phyloP scores from a whole-genome alignment of 2,797 vertebrate species.

The Mycteria americana region DNA sequence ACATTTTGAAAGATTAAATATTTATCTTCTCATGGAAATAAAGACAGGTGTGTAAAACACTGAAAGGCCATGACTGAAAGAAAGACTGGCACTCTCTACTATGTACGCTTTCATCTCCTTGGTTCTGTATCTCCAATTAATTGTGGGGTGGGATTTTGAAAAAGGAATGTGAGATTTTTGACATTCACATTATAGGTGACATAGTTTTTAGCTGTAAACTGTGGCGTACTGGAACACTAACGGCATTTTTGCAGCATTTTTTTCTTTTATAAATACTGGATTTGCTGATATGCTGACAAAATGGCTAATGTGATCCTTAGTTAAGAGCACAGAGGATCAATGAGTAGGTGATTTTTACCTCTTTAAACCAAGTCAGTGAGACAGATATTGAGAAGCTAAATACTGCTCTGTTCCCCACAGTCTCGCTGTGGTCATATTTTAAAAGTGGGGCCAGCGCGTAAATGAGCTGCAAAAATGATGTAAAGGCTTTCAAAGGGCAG shows the following conservation, averaged over 20 bases:
- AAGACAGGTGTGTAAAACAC: background rate
- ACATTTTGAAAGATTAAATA: background rate
- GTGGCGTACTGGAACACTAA: background rate
- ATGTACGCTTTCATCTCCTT: background rate
- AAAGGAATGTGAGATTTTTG: background rate
- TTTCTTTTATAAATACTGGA: background rate
- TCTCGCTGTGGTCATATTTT: conserved; percentile 23
- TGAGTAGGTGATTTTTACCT: conserved; percentile 33
- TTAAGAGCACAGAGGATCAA: background rate
- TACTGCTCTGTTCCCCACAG: background rate
- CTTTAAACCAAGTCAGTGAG: conserved; percentile 13
- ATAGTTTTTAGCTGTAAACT: background rate
- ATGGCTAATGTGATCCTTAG: background rate
- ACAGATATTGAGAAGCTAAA: conserved; percentile 12
- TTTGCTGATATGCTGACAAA: background rate
- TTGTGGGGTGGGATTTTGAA: background rate
- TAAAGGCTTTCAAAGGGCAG: conserved; percentile 4
- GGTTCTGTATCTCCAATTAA: background rate
- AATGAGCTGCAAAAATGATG: conserved; percentile 32
- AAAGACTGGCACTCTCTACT: background rate
- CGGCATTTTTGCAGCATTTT: background rate
- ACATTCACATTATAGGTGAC: background rate
- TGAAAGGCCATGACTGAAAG: background rate
- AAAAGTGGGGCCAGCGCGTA: background rate
- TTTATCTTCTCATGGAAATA: background rate